Percentiles rank a stretch among this genome's conserved stretches.
Conservation (phyloP, 2,113 vertebrate species). For the Gopherus flavomarginatus region DNA sequence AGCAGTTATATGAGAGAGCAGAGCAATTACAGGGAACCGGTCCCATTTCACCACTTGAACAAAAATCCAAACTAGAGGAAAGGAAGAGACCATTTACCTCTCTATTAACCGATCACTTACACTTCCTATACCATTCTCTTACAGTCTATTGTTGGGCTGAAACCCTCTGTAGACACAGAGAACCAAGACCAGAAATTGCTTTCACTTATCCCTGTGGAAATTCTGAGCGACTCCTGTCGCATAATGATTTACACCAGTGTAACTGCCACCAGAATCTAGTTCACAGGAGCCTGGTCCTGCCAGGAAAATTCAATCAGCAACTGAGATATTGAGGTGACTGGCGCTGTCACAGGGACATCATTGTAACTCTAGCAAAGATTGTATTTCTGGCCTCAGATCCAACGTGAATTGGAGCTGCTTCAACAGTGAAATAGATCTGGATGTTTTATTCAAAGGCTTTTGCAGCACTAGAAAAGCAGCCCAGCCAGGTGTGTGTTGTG, state of each 20-base stretch:
- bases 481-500: not conserved
- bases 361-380: not conserved
- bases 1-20: slow-evolving; percentile 49
- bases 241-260: fast-evolving
- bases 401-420: not conserved
- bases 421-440: not conserved
- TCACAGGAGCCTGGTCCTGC: not conserved
- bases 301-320: not conserved
- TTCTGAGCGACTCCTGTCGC: not conserved
- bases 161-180: not conserved
- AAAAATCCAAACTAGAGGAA: slow-evolving; percentile 21
- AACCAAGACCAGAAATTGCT: not conserved
- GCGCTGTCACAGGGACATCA: fast-evolving
- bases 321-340: not conserved
- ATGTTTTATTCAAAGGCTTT: not conserved
- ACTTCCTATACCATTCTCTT: not conserved
- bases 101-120: slow-evolving; percentile 9
- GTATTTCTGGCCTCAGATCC: not conserved
- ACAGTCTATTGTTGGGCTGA: not conserved
- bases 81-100: slow-evolving; percentile 41
- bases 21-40: slow-evolving; percentile 66
- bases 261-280: not conserved
- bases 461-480: not conserved
- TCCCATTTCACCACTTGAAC: slow-evolving; percentile 61
- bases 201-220: not conserved